Base-by-base conservation (phyloP, 2,113 vertebrate genomes). In the Corythornis vintsioides region DNA sequence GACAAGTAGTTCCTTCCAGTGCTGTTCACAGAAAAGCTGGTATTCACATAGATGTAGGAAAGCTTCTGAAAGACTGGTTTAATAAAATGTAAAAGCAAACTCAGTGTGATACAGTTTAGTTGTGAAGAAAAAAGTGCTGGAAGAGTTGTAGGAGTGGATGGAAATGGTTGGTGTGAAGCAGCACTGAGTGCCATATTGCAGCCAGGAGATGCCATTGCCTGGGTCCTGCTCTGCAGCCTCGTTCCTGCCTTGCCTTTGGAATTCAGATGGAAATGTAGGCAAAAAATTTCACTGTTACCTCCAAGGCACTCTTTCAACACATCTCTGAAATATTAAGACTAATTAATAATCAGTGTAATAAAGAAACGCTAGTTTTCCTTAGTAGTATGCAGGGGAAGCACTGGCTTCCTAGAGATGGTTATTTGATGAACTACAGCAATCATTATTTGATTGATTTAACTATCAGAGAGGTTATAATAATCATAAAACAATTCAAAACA, bases 391-490 rank as follows among this genome's bases (percentile, higher is more conserved):
- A 29, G 76, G 67, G n/a, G 56, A 71, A 77, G 81, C 43, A 10
- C 22, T 15, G 5, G 47, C 78, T 59, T 87, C 77, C 31, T 79
- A 26, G 67, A 73, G 64, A 74, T 67, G 52, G 52, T 6, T 52
- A 56, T 79, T 80, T 76, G 43, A 88, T 89, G 87, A 92, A 92
- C 52, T 91, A 56, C 84, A 57, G 82, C 78, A 88, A 45, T 89
- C 53, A 92, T 94, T 89, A 71, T 83, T 88, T 94, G 94, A 94
- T 94, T 96, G 93, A 96, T 95, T 94, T 77, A 94, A 56, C 82
- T 86, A 90, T 88, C 91, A 73, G 43, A 71, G 60, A 85, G 67
- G 52, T 95, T 89, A 74, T 92, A 94, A 91, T 96, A 90, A 95
- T 95, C 89, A 92, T 83, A 83, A 94, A 94, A 9, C 80, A 84